Conservation (phyloP, 2,113 vertebrate genomes). For the Lepisosteus oculatus region DNA sequence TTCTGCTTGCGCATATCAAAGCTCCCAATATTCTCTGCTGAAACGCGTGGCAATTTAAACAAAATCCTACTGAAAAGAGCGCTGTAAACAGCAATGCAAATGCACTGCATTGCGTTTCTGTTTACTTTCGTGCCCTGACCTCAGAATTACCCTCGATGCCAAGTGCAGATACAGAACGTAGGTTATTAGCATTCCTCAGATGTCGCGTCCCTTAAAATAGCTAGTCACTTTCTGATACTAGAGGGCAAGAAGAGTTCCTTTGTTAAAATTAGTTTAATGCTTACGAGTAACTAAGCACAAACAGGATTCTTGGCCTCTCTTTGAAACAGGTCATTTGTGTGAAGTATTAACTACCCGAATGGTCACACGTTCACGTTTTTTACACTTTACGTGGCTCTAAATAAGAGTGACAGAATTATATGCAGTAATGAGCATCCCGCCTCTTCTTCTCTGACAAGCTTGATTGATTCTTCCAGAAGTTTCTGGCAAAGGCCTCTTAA, state of each 20-base stretch:
- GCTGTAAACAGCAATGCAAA: background rate
- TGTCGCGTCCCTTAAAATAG: background rate
- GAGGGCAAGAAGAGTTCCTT: background rate
- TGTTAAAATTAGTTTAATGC: background rate
- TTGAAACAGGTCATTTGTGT: too few species aligned
- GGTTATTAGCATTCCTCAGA: conserved; percentile 10
- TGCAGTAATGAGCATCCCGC: background rate
- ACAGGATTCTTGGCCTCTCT: background rate
- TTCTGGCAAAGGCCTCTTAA: conserved; percentile 3
- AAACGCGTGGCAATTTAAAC: background rate
- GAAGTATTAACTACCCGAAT: background rate
- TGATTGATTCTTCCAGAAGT: conserved; percentile 12
- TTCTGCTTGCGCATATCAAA: too few species aligned
- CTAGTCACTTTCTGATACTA: background rate
- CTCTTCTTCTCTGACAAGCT: background rate
- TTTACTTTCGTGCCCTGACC: conserved; percentile 20
- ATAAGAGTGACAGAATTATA: conserved; percentile 1
- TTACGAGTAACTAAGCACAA: background rate
- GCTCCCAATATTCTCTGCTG: too few species aligned
- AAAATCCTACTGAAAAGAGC: background rate
- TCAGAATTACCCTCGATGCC: background rate
- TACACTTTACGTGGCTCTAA: too few species aligned
- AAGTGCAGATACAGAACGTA: conserved; percentile 13
- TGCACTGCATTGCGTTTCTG: background rate
- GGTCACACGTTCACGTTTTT: background rate